A percentile compares a stretch with the other conserved stretches of the same genome.
Evolutionary conservation across 2,113 vertebrate species (phyloP).

Genomic region (Amblyornis subalaris): DNA sequence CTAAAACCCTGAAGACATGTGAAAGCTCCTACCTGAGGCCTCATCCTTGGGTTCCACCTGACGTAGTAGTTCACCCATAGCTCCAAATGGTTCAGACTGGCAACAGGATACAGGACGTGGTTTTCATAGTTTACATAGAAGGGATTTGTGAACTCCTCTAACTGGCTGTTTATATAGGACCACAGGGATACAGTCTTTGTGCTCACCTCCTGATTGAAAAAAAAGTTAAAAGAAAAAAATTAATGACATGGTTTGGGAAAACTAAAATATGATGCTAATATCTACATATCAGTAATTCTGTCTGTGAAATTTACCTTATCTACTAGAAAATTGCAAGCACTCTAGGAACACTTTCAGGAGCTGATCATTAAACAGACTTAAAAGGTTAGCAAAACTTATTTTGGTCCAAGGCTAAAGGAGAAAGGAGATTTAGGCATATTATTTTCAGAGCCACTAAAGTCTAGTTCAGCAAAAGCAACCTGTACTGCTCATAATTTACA

Average conservation of each 20-base stretch:
- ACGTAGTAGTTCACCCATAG: slow-evolving; percentile 93
- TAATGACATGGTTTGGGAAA: neutral
- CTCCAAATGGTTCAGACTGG: slow-evolving; percentile 88
- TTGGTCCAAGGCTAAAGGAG: neutral
- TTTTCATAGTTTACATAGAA: slow-evolving; percentile 93
- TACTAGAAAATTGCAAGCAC: neutral
- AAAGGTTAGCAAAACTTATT: neutral
- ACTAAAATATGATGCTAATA: neutral
- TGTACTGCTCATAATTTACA: neutral
- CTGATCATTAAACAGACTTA: neutral
- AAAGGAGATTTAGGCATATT: neutral
- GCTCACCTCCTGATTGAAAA: slow-evolving; percentile 78
- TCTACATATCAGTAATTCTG: neutral
- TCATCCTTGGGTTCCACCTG: slow-evolving; percentile 93
- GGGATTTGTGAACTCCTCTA: slow-evolving; percentile 92
- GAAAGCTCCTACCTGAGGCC: slow-evolving; percentile 83
- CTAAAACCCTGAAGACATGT: accelerated
- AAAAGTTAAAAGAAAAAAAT: neutral
- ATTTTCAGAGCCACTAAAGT: neutral
- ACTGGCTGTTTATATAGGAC: slow-evolving; percentile 94
- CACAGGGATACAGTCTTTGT: slow-evolving; percentile 86
- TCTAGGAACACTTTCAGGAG: neutral
- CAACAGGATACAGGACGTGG: slow-evolving; percentile 89
- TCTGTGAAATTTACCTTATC: neutral
- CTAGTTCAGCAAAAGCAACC: neutral